These are phyloP conservation scores for Lanius ludovicianus DNA, from an alignment of 2,113 vertebrate genomes.

Conservation along the genomic window DNA sequence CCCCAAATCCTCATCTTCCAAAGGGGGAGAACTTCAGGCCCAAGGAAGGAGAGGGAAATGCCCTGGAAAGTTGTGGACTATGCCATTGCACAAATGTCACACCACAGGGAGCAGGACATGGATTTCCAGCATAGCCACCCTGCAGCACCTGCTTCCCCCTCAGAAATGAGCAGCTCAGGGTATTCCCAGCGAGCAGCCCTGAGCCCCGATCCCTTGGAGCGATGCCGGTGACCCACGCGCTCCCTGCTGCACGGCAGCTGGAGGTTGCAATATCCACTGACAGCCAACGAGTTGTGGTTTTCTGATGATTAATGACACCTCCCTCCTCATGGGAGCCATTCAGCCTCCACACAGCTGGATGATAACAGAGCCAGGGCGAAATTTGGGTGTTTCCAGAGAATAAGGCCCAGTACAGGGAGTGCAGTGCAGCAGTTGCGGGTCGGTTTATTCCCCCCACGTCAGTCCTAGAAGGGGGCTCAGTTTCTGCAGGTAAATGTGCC, in stretches of 20 bases:
- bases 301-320: slow-evolving; percentile 30
- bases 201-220: neutral
- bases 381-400: neutral
- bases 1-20: neutral
- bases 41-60: neutral
- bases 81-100: neutral
- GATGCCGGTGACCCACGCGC: neutral
- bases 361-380: neutral
- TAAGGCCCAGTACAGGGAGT: rapidly evolving
- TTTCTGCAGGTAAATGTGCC: neutral
- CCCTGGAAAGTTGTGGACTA: too few species aligned
- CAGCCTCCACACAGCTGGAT: neutral
- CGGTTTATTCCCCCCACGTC: rapidly evolving
- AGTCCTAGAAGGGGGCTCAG: neutral
- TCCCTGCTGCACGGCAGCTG: neutral
- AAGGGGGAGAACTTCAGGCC: neutral
- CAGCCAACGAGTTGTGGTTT: slow-evolving; percentile 7
- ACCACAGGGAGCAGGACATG: neutral
- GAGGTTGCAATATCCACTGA: slow-evolving; percentile 16
- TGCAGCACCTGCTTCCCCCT: neutral
- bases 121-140: neutral
- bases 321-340: neutral
- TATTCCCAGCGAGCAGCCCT: neutral
- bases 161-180: neutral
- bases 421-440: neutral